phyloP scores from a whole-genome alignment of 2,797 vertebrate species.

The Natrix natrix region DNA sequence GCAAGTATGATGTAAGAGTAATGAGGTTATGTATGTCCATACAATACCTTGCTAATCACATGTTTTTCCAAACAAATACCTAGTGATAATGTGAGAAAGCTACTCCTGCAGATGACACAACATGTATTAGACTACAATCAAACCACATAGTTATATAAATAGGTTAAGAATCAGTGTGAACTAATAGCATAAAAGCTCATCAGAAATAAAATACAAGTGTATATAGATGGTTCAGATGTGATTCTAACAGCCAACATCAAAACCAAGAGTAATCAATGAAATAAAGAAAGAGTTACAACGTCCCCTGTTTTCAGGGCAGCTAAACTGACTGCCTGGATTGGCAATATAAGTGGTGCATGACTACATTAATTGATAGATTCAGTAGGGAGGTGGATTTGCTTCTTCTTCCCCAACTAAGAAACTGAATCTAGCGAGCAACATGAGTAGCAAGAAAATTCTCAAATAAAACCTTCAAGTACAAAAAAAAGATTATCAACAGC shows the following conservation, averaged over 20 bases:
- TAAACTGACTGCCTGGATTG: neutral
- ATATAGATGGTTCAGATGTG: neutral
- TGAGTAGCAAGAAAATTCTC: neutral
- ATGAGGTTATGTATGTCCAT: neutral
- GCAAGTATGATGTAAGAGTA: neutral
- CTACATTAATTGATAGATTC: neutral
- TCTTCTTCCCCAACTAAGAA: neutral
- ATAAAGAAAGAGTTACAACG: neutral
- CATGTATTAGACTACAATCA: neutral
- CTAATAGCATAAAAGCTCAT: neutral
- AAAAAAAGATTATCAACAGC: neutral
- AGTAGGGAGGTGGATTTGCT: neutral
- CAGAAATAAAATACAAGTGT: neutral
- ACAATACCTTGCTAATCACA: neutral
- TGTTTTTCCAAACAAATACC: neutral
- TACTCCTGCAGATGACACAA: neutral
- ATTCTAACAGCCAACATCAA: neutral
- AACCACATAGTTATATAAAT: neutral
- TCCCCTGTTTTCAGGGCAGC: neutral
- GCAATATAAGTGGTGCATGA: neutral
- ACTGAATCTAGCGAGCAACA: neutral
- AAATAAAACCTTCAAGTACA: neutral
- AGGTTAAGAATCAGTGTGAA: neutral
- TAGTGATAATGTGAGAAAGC: neutral
- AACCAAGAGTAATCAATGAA: neutral